phyloP scores from a whole-genome alignment of 2,797 vertebrate species.

The Monodelphis domestica region DNA sequence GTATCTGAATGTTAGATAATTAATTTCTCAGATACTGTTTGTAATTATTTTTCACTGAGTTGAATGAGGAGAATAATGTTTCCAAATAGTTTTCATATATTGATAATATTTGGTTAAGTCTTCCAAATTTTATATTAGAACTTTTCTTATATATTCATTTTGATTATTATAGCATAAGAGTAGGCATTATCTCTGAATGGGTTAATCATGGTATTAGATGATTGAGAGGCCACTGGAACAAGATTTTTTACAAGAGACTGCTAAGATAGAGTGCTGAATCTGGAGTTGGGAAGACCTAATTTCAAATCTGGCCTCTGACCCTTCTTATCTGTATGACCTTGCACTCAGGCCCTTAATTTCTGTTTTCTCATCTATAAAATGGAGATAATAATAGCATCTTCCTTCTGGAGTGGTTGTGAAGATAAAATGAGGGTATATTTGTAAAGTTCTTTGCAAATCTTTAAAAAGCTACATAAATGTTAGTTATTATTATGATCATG shows the following conservation, averaged over 20 bases:
- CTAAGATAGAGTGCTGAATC: background rate
- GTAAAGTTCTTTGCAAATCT: background rate
- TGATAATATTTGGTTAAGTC: conserved; percentile 18
- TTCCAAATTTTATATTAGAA: conserved; percentile 27
- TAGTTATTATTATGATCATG: background rate
- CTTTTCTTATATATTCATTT: conserved; percentile 12
- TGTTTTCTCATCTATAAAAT: background rate
- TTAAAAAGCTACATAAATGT: background rate
- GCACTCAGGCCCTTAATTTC: background rate
- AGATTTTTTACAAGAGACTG: background rate
- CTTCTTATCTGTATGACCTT: background rate
- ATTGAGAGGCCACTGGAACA: background rate
- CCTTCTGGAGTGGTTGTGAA: background rate
- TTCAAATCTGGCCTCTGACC: background rate
- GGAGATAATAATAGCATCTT: background rate
- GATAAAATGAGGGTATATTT: background rate
- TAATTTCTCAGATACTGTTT: conserved; percentile 25
- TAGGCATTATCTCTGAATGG: background rate
- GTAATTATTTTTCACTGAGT: conserved; percentile 14
- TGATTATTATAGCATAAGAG: background rate
- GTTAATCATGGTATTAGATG: background rate
- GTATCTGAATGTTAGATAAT: conserved; percentile 30
- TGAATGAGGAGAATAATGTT: conserved; percentile 38
- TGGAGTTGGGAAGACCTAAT: background rate
- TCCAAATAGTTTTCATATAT: conserved; percentile 28